A percentile compares a stretch with the other conserved stretches of the same genome.
phyloP scores from a whole-genome alignment of 1,140 invertebrate species.

The Mizuhopecten yessoensis region DNA sequence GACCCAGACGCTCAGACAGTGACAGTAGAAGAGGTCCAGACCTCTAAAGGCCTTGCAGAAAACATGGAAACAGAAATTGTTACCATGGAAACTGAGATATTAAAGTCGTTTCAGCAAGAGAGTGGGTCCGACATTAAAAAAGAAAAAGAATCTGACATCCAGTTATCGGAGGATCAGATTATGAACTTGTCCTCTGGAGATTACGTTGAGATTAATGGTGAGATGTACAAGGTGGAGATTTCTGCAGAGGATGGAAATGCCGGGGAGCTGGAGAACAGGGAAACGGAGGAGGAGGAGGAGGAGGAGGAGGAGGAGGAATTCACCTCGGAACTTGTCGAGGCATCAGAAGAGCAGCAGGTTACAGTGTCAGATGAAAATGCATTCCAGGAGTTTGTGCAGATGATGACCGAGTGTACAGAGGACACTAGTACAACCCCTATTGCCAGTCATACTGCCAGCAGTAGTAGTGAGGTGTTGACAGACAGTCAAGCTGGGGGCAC shows the following conservation, averaged over 20 bases:
- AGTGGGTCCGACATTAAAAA: conserved; percentile 50
- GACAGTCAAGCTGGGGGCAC: neutral
- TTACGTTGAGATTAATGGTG: conserved; percentile 81
- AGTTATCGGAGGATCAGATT: conserved; percentile 77
- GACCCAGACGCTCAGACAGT: conserved; percentile 46
- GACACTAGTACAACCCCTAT: neutral
- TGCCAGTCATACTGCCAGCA: neutral
- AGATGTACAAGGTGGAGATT: conserved; percentile 80
- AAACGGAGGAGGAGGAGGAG: neutral
- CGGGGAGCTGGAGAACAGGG: neutral
- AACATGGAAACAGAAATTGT: conserved; percentile 51
- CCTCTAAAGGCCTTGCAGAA: neutral
- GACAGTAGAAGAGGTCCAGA: conserved; percentile 58
- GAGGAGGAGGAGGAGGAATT: neutral
- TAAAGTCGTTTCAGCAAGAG: conserved; percentile 23
- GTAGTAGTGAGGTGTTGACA: neutral
- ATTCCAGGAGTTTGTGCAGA: conserved; percentile 6
- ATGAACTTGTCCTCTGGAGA: conserved; percentile 78
- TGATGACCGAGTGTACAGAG: neutral
- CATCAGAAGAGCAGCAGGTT: neutral
- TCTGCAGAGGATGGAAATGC: conserved; percentile 51
- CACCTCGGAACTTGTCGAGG: neutral
- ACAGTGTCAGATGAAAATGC: conserved; percentile 10
- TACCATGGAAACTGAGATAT: conserved; percentile 46
- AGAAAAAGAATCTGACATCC: conserved; percentile 60